phyloP scores from a whole-genome alignment of 92 coral and sea anemone genomes.

The Pocillopora meandrina region DNA sequence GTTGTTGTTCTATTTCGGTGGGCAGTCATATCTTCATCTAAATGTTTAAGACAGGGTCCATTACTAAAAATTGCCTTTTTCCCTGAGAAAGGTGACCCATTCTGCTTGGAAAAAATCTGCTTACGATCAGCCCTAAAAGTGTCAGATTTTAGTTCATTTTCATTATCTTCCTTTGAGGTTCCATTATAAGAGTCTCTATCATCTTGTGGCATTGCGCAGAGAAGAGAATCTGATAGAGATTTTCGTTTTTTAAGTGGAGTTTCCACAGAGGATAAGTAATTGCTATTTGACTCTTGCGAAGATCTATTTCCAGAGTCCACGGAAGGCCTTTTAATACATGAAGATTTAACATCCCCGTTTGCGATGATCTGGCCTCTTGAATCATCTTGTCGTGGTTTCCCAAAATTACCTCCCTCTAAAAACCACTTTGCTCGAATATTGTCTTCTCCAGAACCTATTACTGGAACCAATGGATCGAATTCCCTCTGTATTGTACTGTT shows the following conservation, averaged over 20 bases:
- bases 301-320: constrained; percentile 6
- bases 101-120: constrained; percentile 16
- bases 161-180: not conserved
- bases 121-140: not conserved
- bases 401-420: not conserved
- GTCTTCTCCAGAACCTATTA: not conserved
- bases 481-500: not conserved
- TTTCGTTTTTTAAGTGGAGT: constrained; percentile 23
- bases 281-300: not conserved
- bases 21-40: constrained; percentile 14
- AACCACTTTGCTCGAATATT: constrained; percentile 27
- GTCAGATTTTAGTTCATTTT: not conserved
- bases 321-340: constrained; percentile 14
- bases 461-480: not conserved
- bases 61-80: constrained; percentile 16
- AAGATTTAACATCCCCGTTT: constrained; percentile 13
- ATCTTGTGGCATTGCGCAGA: constrained; percentile 21
- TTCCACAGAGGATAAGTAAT: not conserved
- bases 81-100: constrained; percentile 28
- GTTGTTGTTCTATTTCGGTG: constrained; percentile 43
- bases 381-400: not conserved
- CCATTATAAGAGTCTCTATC: not conserved
- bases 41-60: constrained; percentile 36
- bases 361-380: not conserved
- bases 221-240: constrained; percentile 40